phyloP scores from a whole-genome alignment of 1,140 invertebrate genomes.

The Carcinoscorpius rotundicauda region DNA sequence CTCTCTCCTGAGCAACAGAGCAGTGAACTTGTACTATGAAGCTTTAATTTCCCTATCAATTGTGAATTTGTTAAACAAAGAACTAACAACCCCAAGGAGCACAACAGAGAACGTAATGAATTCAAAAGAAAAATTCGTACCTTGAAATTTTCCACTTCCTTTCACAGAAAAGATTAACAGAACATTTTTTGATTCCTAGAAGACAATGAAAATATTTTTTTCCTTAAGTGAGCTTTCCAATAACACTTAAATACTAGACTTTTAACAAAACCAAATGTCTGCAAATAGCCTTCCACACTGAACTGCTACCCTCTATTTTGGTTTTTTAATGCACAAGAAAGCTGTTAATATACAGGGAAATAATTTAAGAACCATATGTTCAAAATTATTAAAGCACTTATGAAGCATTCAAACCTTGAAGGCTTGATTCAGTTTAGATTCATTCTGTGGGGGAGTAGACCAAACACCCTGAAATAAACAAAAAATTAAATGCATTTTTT shows the following conservation, averaged over 20 bases:
- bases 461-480: slow-evolving; percentile 55
- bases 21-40: no score
- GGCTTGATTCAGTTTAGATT: slow-evolving; percentile 89
- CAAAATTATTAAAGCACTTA: not conserved
- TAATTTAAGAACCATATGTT: not conserved
- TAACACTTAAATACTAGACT: not conserved
- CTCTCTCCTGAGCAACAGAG: no score
- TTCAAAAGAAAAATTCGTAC: slow-evolving; percentile 25
- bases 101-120: not conserved
- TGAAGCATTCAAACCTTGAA: slow-evolving; percentile 40
- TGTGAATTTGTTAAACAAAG: not conserved
- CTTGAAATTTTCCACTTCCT: slow-evolving; percentile 79
- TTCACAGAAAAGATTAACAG: slow-evolving; percentile 94
- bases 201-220: not conserved
- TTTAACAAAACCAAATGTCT: no score
- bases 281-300: no score
- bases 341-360: not conserved
- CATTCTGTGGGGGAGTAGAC: slow-evolving; percentile 95
- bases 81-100: not conserved
- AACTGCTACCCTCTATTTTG: no score
- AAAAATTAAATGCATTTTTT: not conserved
- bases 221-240: not conserved
- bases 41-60: no score
- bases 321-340: no score
- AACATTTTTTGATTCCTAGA: slow-evolving; percentile 74